Conservation (phyloP, 30 jellyfish, hydroid and myxozoan species). For the Pseudorhiza aurosa region DNA sequence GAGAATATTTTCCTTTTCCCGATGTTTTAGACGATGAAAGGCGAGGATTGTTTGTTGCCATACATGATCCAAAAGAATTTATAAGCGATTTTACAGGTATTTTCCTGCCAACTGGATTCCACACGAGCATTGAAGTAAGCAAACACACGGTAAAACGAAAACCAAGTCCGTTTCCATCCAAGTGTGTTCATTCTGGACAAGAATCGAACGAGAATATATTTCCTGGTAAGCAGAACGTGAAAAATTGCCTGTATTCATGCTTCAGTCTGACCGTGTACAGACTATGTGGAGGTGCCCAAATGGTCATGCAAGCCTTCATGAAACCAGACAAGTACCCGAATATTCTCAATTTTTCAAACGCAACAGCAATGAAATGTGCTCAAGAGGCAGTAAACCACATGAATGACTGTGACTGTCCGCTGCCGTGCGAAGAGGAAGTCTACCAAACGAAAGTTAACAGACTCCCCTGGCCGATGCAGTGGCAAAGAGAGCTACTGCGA, state of each 20-base stretch:
- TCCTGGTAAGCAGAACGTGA: background rate
- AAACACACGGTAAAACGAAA: background rate
- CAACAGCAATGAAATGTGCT: background rate
- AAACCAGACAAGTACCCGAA: conserved; percentile 2
- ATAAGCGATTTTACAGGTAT: conserved; percentile 6
- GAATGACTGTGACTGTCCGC: conserved; percentile 24
- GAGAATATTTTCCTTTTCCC: background rate
- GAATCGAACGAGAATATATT: background rate
- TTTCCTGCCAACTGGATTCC: conserved; percentile 46
- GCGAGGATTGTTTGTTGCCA: conserved; percentile 6
- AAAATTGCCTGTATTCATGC: conserved; percentile 19
- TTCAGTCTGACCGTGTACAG: background rate
- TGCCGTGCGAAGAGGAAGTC: conserved; percentile 36
- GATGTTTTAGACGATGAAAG: conserved; percentile 6
- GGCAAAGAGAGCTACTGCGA: conserved; percentile 10
- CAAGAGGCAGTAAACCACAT: background rate
- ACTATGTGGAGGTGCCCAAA: conserved; percentile 10
- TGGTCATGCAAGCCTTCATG: background rate
- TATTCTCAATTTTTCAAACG: background rate
- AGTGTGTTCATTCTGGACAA: conserved; percentile 5
- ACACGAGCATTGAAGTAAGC: conserved; percentile 19
- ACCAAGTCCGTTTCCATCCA: conserved; percentile 45
- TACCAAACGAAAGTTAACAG: conserved; percentile 28
- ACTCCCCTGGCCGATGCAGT: conserved; percentile 51
- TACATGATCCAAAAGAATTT: conserved; percentile 24